phyloP scores from a whole-genome alignment of 1,140 invertebrate species.

The Brachionus manjavacas region DNA sequence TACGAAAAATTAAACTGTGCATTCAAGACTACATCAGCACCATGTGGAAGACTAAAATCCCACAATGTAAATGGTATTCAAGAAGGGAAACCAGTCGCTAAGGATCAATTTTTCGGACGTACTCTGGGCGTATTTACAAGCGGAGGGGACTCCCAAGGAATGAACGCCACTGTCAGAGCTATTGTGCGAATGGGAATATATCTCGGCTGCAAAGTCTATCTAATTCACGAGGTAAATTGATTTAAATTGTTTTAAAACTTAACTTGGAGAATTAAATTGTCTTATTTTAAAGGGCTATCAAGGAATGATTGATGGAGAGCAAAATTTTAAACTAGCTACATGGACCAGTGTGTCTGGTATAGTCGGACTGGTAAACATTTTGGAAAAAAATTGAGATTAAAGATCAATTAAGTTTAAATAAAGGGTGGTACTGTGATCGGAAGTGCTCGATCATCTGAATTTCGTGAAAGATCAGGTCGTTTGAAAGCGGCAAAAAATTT shows the following conservation, averaged over 20 bases:
- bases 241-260: too few relatives aligned
- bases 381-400: not conserved
- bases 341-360: conserved; percentile 98
- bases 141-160: conserved; percentile 54
- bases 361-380: conserved; percentile 66
- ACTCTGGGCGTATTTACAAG: conserved; percentile 21
- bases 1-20: not conserved
- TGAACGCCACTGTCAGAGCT: conserved; percentile 96
- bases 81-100: conserved; percentile 23
- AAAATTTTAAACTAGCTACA: conserved; percentile 82
- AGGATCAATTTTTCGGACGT: conserved; percentile 9
- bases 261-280: not conserved
- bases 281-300: conserved; percentile 71
- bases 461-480: conserved; percentile 76
- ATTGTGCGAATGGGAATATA: conserved; percentile 96
- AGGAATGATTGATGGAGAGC: conserved; percentile 86
- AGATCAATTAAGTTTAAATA: not conserved
- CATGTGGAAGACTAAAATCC: not conserved
- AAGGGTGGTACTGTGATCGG: conserved; percentile 96
- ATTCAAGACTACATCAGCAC: not conserved
- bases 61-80: not conserved
- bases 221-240: conserved; percentile 73
- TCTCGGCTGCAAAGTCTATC: conserved; percentile 88
- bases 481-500: conserved; percentile 87
- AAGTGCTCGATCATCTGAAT: conserved; percentile 88